Base-by-base conservation (phyloP, 2,888 invertebrate species). In the Gibbula magus region DNA sequence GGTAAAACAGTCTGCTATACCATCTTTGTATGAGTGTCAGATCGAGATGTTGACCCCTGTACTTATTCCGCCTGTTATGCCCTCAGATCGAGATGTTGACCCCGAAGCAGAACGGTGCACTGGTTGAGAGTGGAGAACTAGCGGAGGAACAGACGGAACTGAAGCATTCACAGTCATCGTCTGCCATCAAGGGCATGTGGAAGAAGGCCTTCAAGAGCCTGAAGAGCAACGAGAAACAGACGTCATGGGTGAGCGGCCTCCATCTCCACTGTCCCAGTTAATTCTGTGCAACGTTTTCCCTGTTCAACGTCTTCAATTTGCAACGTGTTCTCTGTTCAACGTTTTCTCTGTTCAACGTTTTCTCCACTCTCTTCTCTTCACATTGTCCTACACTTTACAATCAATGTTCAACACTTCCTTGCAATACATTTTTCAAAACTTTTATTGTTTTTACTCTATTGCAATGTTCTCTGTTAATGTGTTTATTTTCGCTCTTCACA, bases 191-290 rank as follows among this genome's bases (percentile, higher is more conserved):
- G 94, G 97, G 96, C 93, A 98, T 98, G 95, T 98, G 98, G 98
- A 94, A 98, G 91, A 98, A 98, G 94, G 98, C 98, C 86, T 97
- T 98, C 94, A 96, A 97, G 93, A 97, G 97, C 93, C 95, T 98
- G 87, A 91, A 91, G 83, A 86, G 84, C 80, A 86, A 81, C 81
- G 88, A 80, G 83, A 88, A 81, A 82, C 86, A 81, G 86, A 88
- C 85, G 75, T 88, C 84, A 88, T 85, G 81, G 86, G 88, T 85
- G 35, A 81, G 81, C 80, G 45, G 45, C 18, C 10, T 18, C 74
- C 18, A 32, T 25, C 53, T 10, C 20, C 22, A n/a, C 18, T 0
- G 52, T 29, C 13, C 16, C 51, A 52, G n/a, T 75, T 75, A 13
- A 52, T 8, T 2, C n/a, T 45, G n/a, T 45, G 51, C 22, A 0